Base-by-base conservation (phyloP, 2,888 invertebrate species). In the Acrocyrtus sp. region DNA sequence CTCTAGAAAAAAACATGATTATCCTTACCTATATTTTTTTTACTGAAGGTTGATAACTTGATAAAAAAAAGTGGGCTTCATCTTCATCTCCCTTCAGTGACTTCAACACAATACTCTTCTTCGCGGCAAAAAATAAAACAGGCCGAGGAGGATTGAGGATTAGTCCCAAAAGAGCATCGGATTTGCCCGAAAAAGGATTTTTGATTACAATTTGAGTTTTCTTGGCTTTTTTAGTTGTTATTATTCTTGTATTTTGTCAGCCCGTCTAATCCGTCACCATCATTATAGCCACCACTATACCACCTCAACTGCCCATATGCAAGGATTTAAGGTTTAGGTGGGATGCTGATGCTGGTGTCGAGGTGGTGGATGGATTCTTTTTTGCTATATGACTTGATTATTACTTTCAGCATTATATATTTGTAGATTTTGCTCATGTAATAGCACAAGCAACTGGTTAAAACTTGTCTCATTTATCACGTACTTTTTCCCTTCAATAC, bases 161-260 rank as follows among this genome's bases (percentile, higher is more conserved):
- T n/a, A n/a, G n/a, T n/a, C n/a, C n/a, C n/a, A n/a, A n/a, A n/a
- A n/a, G n/a, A n/a, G n/a, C n/a, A n/a, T n/a, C n/a, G n/a, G n/a
- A n/a, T n/a, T 45, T 22, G 43, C 48, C 60, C 60, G 34, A 48
- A 60, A 58, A 60, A 60, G 60, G 60, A 60, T 60, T 26, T 27
- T 26, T 27, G 12, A 22, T 26, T 21, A 45, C 58, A 58, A 45
- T 58, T 58, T 58, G 43, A 45, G 45, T 45, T 45, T 43, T 58
- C 45, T 43, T 45, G 41, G 17, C 56, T 58, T 45, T 43, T 34
- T 54, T 56, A n/a, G n/a, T n/a, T 34, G 34, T 8, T 34, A 34
- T 5, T 8, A 34, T 34, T 45, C 26, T 22, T 34, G 43, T 56
- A 24, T 53, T 17, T n/a, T 27, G 53, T n/a, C 34, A 34, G n/a